phyloP scores from a whole-genome alignment of 2,797 vertebrate genomes.

The Vipera latastei region DNA sequence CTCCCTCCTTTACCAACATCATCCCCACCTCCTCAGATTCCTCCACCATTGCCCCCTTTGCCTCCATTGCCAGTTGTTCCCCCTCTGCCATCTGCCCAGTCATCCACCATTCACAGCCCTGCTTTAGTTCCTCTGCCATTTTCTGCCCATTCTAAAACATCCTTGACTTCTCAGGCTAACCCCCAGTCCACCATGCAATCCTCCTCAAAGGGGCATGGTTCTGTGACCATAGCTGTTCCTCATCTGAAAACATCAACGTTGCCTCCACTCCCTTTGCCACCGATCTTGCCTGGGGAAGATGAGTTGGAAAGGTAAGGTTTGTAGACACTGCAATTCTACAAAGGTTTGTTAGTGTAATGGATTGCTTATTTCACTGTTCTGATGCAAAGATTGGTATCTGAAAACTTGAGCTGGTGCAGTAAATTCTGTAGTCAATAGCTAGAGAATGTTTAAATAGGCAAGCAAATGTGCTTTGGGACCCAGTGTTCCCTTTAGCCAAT shows the following conservation, averaged over 20 bases:
- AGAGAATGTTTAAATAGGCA: neutral
- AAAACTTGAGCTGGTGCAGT: neutral
- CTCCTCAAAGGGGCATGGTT: constrained; percentile 69
- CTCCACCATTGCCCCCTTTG: constrained; percentile 75
- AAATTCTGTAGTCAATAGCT: neutral
- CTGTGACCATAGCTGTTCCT: constrained; percentile 73
- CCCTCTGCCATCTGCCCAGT: constrained; percentile 70
- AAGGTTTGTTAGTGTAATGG: neutral
- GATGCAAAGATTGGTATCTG: neutral
- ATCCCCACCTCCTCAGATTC: constrained; percentile 73
- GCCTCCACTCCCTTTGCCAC: constrained; percentile 91
- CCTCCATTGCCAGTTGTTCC: constrained; percentile 71
- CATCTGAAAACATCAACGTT: constrained; percentile 93
- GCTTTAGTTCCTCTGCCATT: constrained; percentile 66
- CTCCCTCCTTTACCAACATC: constrained; percentile 72
- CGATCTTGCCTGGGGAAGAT: constrained; percentile 87
- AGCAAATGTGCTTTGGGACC: neutral
- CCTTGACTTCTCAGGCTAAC: constrained; percentile 77
- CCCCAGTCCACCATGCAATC: constrained; percentile 73
- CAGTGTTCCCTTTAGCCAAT: neutral
- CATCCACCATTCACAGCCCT: constrained; percentile 62
- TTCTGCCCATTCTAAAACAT: constrained; percentile 72
- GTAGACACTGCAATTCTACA: neutral
- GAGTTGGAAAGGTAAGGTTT: constrained; percentile 88
- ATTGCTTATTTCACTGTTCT: neutral